Base-by-base conservation (phyloP, 2,888 invertebrate species). In the Tipula helvola region DNA sequence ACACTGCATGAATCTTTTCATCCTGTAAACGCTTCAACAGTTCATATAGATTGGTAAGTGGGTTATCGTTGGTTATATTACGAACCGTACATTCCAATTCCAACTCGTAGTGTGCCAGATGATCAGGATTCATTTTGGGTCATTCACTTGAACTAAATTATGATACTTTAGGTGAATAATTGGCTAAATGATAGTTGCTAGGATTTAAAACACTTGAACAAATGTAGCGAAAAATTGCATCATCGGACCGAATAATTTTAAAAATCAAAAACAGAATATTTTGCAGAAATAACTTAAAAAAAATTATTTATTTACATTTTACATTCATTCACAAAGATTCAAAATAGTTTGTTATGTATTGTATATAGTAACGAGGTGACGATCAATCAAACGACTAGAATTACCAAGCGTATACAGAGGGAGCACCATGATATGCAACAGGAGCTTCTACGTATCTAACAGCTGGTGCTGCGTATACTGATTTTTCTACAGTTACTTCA, bases 371-470 rank as follows among this genome's bases (percentile, higher is more conserved):
- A 71, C 28, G 71, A 71, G 28, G 71, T 71, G 28, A 71, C 28
- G 28, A 28, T 71, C 71, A 71, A 71, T 71, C 71, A 71, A 71
- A 71, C 71, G 28, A 71, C 71, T 28, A 18, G 71, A 18, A 10
- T 71, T 85, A 85, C 85, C 85, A 85, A 16, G 42, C 85, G 13
- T 85, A 71, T 28, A 71, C 71, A 2, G 71, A 7, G 28, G 71
- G 28, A 5, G 71, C 71, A 71, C 28, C 71, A 71, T 71, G 18
- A 71, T 71, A 71, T 28, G 71, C 71, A 71, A 71, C 71, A 28
- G 71, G 71, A 10, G 28, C 4, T 87, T 87, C 86, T 36, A 86
- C 86, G n/a, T 86, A 85, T 52, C 44, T 57, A 36, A 41, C 18
- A 39, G 86, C 12, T 12, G 87, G 87, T n/a, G 57, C 57, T 3